Base-by-base conservation (phyloP, 2,888 invertebrate species). In the Xanthorhoe designata region DNA sequence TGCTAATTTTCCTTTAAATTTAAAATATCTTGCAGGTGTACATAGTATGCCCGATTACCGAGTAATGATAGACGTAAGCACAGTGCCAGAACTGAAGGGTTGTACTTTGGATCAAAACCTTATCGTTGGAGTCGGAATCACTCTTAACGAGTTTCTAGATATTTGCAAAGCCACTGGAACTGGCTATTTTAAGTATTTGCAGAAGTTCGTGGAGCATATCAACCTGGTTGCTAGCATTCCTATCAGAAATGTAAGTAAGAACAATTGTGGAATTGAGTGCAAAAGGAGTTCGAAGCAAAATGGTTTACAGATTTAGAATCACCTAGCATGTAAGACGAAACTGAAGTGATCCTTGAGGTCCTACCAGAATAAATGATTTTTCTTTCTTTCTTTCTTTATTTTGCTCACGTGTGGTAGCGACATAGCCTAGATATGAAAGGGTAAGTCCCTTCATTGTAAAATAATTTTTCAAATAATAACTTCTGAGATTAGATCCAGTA, bases 211-310 rank as follows among this genome's bases (percentile, higher is more conserved):
- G 13, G 89, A 95, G 45, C 96, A 97, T 75, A 90, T 97, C 74
- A 95, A 95, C 78, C 84, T 96, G 61, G 95, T 97, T 2, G 97
- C 96, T 3, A 96, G 95, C 83, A 94, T 96, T 57, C 95, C 96
- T 42, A 95, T 97, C 0, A 91, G 96, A 84, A 97, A 97, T 87
- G 96, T 96, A 87, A 90, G 94, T 86, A 29, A 3, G 3, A 24
- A 24, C 24, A 24, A n/a, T n/a, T n/a, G n/a, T n/a, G n/a, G n/a
- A n/a, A n/a, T 24, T 24, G 4, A 24, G 4, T 24, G 24, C 24
- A 24, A 24, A 24, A 24, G 24, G 24, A n/a, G n/a, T n/a, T n/a
- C n/a, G n/a, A n/a, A n/a, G n/a, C n/a, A n/a, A n/a, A n/a, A n/a
- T n/a, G n/a, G n/a, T n/a, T n/a, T n/a, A n/a, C n/a, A n/a, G n/a